Evolutionary conservation across 2,797 vertebrate species (phyloP).

Genomic region (Coracias cyanogaster): DNA sequence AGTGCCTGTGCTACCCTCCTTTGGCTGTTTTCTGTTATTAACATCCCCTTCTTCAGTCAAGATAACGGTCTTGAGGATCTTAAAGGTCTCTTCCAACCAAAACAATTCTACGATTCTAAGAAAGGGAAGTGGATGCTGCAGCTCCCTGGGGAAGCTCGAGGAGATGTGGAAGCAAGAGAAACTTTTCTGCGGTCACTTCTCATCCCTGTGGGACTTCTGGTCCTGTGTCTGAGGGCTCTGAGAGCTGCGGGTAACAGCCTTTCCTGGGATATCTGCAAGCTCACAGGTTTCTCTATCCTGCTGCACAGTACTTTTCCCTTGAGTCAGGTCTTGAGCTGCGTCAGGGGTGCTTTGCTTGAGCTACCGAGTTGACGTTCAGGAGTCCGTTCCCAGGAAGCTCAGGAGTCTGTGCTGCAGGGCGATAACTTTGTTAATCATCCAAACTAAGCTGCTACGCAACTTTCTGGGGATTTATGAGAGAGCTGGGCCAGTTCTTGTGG

Average conservation of each 20-base stretch:
- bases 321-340: neutral
- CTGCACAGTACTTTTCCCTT: neutral
- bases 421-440: neutral
- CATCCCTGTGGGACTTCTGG: neutral
- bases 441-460: neutral
- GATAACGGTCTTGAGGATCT: neutral
- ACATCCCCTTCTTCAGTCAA: neutral
- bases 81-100: neutral
- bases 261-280: neutral
- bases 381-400: neutral
- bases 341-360: neutral
- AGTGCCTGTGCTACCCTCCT: neutral
- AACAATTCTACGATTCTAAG: neutral
- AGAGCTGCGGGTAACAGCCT: neutral
- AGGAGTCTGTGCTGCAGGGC: neutral
- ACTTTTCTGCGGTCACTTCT: neutral
- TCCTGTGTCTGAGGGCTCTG: neutral
- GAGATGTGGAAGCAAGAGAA: neutral
- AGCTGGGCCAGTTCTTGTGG: neutral
- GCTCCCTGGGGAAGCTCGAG: accelerated
- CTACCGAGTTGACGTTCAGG: neutral
- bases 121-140: neutral
- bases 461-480: neutral
- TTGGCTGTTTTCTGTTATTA: neutral
- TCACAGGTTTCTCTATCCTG: neutral